Percentiles rank a stretch among this genome's conserved stretches.
phyloP scores from a whole-genome alignment of 2,113 vertebrate species.

The Phrynocephalus versicolor region DNA sequence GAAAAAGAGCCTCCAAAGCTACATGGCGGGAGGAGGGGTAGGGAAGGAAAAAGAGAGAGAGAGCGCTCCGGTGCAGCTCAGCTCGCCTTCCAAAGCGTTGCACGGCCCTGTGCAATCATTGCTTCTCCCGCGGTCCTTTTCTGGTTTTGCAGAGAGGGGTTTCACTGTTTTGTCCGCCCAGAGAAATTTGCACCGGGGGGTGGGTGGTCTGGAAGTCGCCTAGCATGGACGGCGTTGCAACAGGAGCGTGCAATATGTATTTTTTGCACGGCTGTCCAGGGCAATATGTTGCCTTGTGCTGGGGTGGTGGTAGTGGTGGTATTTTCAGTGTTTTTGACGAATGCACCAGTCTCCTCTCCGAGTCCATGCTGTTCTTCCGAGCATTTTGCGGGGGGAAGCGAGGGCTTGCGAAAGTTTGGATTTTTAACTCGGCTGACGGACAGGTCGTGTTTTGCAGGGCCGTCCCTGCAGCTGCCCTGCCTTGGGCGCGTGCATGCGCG shows the following conservation, averaged over 20 bases:
- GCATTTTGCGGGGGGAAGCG: not conserved
- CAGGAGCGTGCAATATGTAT: not conserved
- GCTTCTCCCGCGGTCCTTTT: not conserved
- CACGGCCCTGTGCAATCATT: rapidly evolving
- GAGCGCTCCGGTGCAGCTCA: too few relatives aligned
- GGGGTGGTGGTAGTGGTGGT: too few relatives aligned
- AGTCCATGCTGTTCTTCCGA: not conserved
- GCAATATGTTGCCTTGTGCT: not conserved
- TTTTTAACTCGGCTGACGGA: not conserved
- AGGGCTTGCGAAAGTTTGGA: not conserved
- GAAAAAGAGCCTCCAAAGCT: not conserved
- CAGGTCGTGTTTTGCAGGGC: not conserved
- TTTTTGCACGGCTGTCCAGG: too few relatives aligned
- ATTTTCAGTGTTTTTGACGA: too few relatives aligned
- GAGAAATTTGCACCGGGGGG: not conserved
- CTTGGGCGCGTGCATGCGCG: too few relatives aligned
- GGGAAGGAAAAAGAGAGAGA: not conserved
- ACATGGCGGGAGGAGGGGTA: slow-evolving; percentile 8
- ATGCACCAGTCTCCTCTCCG: too few relatives aligned
- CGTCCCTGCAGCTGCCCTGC: not conserved
- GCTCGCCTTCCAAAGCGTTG: not conserved
- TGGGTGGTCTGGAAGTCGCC: too few relatives aligned
- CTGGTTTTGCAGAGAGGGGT: not conserved
- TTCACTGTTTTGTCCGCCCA: not conserved
- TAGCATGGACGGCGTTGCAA: not conserved